Evolutionary conservation across 2,888 invertebrate species (phyloP).

Genomic region (Leptarthrus brevirostris): DNA sequence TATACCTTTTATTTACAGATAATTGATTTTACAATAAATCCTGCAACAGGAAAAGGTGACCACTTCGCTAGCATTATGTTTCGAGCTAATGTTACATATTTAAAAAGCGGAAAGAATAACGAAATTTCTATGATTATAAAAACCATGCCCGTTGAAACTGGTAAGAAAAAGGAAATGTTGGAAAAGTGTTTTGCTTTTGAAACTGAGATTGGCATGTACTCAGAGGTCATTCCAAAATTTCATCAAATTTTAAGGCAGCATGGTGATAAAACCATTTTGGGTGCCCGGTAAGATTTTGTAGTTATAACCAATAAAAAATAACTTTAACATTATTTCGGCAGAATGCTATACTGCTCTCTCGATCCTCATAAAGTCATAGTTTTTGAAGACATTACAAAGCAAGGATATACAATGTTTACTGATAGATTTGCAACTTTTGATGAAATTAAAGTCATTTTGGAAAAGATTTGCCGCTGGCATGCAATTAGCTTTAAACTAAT

Average conservation of each 20-base stretch:
- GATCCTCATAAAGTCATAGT: constrained; percentile 49
- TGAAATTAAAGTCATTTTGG: background rate
- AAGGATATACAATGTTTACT: background rate
- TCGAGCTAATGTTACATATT: constrained; percentile 54
- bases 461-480: constrained; percentile 30
- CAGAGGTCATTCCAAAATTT: constrained; percentile 59
- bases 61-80: constrained; percentile 58
- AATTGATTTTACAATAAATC: constrained; percentile 49
- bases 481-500: constrained; percentile 28
- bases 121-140: constrained; percentile 59
- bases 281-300: constrained; percentile 55
- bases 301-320: constrained; percentile 59
- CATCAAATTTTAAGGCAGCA: constrained; percentile 57
- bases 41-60: constrained; percentile 56
- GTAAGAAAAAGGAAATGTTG: constrained; percentile 58
- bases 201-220: constrained; percentile 60
- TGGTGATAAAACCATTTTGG: constrained; percentile 57
- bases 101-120: background rate
- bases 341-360: constrained; percentile 49
- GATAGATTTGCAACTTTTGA: background rate
- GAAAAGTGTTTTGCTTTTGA: constrained; percentile 56
- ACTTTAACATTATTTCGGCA: constrained; percentile 63
- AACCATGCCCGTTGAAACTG: constrained; percentile 59
- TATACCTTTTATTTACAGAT: constrained; percentile 39
- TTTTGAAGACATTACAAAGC: background rate